A percentile compares a stretch with the other conserved stretches of the same genome.
These are phyloP conservation scores for Phrynosoma platyrhinos DNA, from an alignment of 2,113 vertebrate species.

Conservation along the genomic window DNA sequence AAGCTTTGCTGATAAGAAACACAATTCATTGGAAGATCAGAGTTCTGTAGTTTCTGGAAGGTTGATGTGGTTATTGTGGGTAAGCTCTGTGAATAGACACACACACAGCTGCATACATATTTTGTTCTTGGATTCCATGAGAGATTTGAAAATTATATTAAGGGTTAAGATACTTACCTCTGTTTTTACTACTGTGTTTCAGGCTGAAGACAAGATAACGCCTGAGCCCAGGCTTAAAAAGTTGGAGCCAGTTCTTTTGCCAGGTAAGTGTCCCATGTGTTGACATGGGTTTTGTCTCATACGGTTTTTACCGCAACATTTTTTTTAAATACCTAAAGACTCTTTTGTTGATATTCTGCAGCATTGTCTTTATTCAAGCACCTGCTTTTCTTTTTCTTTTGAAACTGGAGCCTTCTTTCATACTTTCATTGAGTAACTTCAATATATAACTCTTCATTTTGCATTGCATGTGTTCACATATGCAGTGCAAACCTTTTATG, in stretches of 20 bases:
- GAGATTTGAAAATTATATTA: background rate
- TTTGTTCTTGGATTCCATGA: background rate
- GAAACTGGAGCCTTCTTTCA: background rate
- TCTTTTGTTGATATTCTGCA: background rate
- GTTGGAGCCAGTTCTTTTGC: conserved; percentile 90
- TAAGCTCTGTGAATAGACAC: background rate
- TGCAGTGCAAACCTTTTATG: background rate
- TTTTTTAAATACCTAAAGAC: background rate
- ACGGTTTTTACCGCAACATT: background rate
- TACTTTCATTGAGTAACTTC: background rate
- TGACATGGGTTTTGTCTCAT: background rate
- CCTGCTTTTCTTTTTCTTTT: background rate
- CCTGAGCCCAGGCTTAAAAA: conserved; percentile 90
- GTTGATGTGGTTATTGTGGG: too few species aligned
- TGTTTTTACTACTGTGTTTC: conserved; percentile 27
- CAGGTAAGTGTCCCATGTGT: conserved; percentile 80
- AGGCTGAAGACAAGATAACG: conserved; percentile 85
- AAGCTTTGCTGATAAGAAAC: too few species aligned
- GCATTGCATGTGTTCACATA: background rate
- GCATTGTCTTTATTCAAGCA: background rate
- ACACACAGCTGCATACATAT: too few species aligned
- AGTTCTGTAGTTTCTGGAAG: background rate
- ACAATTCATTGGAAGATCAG: background rate
- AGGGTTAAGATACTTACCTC: rapidly evolving
- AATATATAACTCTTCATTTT: background rate